Conservation (phyloP, 2,888 invertebrate species). For the Lysandra coridon region DNA sequence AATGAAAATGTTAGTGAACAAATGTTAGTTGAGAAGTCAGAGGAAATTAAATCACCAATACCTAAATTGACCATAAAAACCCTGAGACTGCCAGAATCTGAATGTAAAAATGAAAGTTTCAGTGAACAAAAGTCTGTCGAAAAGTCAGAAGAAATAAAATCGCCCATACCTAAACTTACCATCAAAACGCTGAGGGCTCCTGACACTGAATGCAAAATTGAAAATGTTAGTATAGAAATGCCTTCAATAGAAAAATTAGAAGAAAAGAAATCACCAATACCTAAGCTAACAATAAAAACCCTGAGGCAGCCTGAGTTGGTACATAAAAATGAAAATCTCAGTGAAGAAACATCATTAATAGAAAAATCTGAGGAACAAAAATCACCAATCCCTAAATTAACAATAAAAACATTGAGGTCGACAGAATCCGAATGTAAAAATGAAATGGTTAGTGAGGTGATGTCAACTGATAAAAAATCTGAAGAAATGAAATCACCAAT, state of each 20-base stretch:
- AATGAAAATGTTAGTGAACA: not conserved
- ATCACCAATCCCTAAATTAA: conserved; percentile 12
- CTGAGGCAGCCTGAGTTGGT: conserved; percentile 42
- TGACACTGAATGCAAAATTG: not conserved
- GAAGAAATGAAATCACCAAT: conserved; percentile 67
- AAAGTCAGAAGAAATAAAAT: not conserved
- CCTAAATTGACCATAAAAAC: conserved; percentile 9
- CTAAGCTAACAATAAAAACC: conserved; percentile 5
- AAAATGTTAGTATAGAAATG: not conserved
- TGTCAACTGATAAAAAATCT: conserved; percentile 45
- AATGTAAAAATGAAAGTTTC: conserved; percentile 26
- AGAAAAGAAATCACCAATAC: conserved; percentile 10
- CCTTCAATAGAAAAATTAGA: not conserved
- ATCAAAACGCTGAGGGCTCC: not conserved
- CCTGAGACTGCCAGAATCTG: conserved; percentile 41
- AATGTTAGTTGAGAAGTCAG: not conserved
- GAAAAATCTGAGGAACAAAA: conserved; percentile 4
- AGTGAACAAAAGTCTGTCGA: conserved; percentile 1
- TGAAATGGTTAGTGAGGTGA: conserved; percentile 3
- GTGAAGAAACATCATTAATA: conserved; percentile 22
- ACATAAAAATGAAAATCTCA: conserved; percentile 12
- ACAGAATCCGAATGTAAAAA: conserved; percentile 7
- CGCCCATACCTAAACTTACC: conserved; percentile 6
- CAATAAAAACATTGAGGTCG: not conserved
- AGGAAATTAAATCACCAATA: conserved; percentile 4